Percentiles rank a stretch among this genome's conserved stretches.
These are phyloP conservation scores for Sarcophaga variegata DNA, from an alignment of 2,888 invertebrate species.

Conservation along the genomic window DNA sequence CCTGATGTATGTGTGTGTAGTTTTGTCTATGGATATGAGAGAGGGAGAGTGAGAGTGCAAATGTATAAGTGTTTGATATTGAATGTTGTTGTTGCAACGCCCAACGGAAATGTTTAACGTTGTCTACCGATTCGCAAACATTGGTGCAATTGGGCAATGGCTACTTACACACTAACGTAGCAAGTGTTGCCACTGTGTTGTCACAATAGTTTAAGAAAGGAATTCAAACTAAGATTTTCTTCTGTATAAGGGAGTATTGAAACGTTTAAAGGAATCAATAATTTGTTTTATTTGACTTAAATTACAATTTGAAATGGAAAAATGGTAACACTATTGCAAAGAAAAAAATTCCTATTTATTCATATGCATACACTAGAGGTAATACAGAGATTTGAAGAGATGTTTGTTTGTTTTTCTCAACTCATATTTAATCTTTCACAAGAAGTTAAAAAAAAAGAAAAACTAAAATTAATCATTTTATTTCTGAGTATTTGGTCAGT, in stretches of 20 bases:
- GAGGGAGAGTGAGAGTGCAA: constrained; percentile 6
- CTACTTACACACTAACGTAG: background rate
- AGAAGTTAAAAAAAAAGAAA: background rate
- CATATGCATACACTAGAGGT: background rate
- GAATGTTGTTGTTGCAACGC: constrained; percentile 60
- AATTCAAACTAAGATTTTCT: too few relatives aligned
- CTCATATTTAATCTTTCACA: constrained; percentile 8
- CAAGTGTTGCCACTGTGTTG: background rate
- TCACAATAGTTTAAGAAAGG: too few relatives aligned
- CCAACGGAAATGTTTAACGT: constrained; percentile 65
- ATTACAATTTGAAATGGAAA: background rate
- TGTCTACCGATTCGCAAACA: background rate
- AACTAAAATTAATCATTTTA: constrained; percentile 40
- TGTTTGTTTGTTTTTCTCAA: background rate
- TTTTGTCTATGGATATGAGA: background rate
- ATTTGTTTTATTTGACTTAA: too few relatives aligned
- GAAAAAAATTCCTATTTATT: background rate
- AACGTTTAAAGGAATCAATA: too few relatives aligned
- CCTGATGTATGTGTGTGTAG: background rate
- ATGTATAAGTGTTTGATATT: constrained; percentile 47
- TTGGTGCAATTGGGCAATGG: constrained; percentile 26
- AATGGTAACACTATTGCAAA: background rate
- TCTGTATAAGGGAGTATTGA: too few relatives aligned
- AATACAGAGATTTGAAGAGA: background rate
- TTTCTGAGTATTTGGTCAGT: constrained; percentile 5